Evolutionary conservation across 23 tunicate genomes (phyloP).

Genomic region (Styela plicata): DNA sequence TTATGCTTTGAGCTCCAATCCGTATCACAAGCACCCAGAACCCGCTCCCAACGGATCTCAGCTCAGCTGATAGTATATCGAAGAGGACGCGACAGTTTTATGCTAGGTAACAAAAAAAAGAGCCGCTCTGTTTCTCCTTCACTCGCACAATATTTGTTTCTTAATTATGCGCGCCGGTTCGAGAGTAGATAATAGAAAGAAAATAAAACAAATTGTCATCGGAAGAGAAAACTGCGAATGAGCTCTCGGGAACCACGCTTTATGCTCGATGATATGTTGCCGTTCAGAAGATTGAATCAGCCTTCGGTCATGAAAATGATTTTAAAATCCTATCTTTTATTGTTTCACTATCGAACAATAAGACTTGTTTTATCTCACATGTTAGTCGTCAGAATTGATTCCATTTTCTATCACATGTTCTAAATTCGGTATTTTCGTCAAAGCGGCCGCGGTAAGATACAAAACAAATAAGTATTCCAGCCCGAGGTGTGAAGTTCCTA

Average conservation of each 20-base stretch:
- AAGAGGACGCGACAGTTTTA: neutral
- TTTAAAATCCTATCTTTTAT: neutral
- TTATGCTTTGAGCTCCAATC: no score
- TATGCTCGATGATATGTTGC: neutral
- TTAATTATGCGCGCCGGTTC: neutral
- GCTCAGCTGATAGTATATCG: neutral
- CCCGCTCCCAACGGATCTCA: neutral
- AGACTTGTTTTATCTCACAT: neutral
- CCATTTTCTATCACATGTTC: neutral
- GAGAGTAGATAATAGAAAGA: neutral
- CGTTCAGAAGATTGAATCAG: neutral
- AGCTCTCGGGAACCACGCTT: neutral
- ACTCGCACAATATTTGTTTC: neutral
- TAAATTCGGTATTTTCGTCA: neutral
- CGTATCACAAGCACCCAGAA: no score
- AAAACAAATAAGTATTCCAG: no score
- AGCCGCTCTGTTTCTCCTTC: neutral
- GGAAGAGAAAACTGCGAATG: neutral
- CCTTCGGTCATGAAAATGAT: neutral
- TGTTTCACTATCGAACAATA: neutral
- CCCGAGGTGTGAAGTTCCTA: no score
- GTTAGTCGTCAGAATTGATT: neutral
- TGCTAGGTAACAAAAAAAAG: neutral
- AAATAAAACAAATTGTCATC: neutral
- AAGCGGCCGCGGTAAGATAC: no score